These are phyloP conservation scores for Chloropsis cyanopogon DNA, from an alignment of 2,113 vertebrate species.

Conservation along the genomic window DNA sequence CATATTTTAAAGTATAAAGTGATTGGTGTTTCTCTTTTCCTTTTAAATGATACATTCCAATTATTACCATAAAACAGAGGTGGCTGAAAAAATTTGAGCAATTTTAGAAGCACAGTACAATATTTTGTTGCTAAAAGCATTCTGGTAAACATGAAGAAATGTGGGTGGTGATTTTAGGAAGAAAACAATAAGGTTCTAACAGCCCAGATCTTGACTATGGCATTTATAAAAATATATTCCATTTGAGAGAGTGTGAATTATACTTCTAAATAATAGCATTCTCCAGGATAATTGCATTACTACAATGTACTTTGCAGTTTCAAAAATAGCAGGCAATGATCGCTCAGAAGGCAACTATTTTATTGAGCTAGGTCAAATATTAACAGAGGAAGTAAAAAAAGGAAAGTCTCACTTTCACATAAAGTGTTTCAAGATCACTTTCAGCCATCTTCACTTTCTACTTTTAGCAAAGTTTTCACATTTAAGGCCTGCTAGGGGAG, in stretches of 20 bases:
- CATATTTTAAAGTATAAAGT: background rate
- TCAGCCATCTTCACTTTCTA: background rate
- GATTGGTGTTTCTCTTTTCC: background rate
- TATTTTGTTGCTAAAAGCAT: background rate
- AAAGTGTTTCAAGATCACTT: background rate
- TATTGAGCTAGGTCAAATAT: background rate
- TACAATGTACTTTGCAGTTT: background rate
- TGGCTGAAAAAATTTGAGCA: background rate
- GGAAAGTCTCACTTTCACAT: background rate
- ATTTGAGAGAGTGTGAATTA: background rate
- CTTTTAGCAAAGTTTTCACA: background rate
- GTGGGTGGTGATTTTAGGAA: background rate
- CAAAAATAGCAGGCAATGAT: background rate
- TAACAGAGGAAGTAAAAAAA: background rate
- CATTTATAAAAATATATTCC: background rate
- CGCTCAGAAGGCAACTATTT: background rate
- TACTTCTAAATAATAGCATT: background rate
- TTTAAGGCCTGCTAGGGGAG: background rate
- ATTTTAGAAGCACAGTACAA: background rate
- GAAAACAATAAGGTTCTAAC: background rate
- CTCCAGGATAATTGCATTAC: background rate
- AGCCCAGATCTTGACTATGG: background rate
- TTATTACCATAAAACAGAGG: background rate
- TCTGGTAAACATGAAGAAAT: background rate
- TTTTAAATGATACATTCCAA: background rate